Evolutionary conservation across 1,140 invertebrate species (phyloP).

Genomic region (Euwallacea fornicatus): DNA sequence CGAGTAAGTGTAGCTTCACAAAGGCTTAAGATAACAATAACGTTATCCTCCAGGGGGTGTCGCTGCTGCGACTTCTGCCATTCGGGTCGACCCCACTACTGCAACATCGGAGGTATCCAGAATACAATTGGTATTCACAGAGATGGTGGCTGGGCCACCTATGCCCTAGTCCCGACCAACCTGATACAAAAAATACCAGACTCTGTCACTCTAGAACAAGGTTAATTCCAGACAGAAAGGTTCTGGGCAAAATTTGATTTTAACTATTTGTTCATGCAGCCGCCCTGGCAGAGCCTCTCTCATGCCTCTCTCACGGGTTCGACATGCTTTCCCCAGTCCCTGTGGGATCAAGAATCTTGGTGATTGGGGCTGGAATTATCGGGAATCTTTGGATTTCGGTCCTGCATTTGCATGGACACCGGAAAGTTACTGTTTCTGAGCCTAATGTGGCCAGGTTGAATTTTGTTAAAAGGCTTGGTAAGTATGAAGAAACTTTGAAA

Average conservation of each 20-base stretch:
- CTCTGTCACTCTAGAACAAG: slow-evolving; percentile 59
- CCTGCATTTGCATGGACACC: slow-evolving; percentile 67
- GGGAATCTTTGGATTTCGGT: slow-evolving; percentile 67
- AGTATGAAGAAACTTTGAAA: slow-evolving; percentile 22
- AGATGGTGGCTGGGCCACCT: slow-evolving; percentile 70
- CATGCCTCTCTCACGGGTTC: slow-evolving; percentile 69
- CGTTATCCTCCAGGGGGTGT: slow-evolving; percentile 56
- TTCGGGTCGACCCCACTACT: slow-evolving; percentile 64
- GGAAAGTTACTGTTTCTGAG: slow-evolving; percentile 67
- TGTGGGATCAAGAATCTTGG: slow-evolving; percentile 63
- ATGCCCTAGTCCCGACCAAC: slow-evolving; percentile 59
- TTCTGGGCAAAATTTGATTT: background rate
- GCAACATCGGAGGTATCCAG: slow-evolving; percentile 60
- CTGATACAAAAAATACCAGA: slow-evolving; percentile 62
- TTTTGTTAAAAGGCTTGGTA: slow-evolving; percentile 61
- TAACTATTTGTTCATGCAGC: slow-evolving; percentile 48
- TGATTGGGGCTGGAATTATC: slow-evolving; percentile 71
- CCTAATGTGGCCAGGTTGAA: slow-evolving; percentile 60
- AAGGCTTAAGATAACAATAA: background rate
- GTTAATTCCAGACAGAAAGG: slow-evolving; percentile 44
- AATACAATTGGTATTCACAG: slow-evolving; percentile 66
- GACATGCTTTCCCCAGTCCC: slow-evolving; percentile 62
- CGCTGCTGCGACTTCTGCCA: slow-evolving; percentile 63
- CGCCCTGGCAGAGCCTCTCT: slow-evolving; percentile 66
- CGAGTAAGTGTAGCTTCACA: slow-evolving; percentile 52